Base-by-base conservation (phyloP, 2,113 vertebrate genomes). In the Oplegnathus fasciatus region DNA sequence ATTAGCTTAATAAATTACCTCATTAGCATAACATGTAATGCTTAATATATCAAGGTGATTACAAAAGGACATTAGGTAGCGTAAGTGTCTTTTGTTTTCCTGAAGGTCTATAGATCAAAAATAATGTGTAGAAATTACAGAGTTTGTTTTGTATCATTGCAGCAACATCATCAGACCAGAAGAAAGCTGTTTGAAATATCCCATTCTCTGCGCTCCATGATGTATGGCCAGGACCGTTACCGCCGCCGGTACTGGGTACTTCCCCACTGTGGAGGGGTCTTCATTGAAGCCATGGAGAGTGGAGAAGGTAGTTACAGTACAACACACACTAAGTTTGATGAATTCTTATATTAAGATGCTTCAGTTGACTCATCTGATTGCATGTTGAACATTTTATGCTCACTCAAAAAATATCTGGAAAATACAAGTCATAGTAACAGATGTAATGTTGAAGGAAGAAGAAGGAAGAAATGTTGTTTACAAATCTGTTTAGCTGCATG, bases 91-190 rank as follows among this genome's bases (percentile, higher is more conserved):
- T 78, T 78, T 83, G 48, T 82, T 77, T 65, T 60, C 20, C 14
- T 76, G 30, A 78, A 55, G 52, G 48, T 79, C n/a, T 80, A 9
- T 76, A 42, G 26, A 77, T 81, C 6, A 68, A 83, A n/a, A 75
- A 58, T 44, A 75, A 42, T 66, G 11, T 13, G 17, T 30, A 69
- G 54, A 72, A 78, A 78, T 66, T 17, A 75, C 4, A n/a, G 6
- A 26, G 18, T 60, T 3, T 91, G 60, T 84, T 80, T 65, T 82
- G 46, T 69, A 5, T 44, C 30, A 9, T 82, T 87, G 94, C 95
- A 99, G 98, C 98, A 99, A 96, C 98, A 99, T 87, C 98, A 97
- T 93, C 98, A 99, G 92, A 98, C 97, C 91, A 96, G 98, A 75
- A 97, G 94, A 91, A 99, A 99, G 93, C 93, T 99, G 50, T 99